phyloP scores from a whole-genome alignment of 2,113 vertebrate species.

The Nesoenas mayeri region DNA sequence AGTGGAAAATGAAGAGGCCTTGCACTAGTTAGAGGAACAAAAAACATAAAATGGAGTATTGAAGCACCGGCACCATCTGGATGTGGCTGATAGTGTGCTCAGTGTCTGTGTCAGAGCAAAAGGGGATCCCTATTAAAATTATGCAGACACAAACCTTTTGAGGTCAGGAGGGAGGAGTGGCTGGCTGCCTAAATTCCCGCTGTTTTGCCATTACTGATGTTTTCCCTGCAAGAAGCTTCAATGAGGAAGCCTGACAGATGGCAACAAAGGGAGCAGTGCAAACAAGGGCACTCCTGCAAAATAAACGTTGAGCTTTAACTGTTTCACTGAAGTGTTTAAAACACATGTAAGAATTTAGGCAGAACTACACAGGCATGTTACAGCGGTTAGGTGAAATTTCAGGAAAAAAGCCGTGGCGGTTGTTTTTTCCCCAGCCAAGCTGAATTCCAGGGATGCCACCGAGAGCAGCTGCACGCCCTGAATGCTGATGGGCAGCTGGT shows the following conservation, averaged over 20 bases:
- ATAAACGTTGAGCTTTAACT: not conserved
- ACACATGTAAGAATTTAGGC: not conserved
- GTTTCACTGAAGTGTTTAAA: constrained; percentile 21
- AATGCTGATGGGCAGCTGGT: constrained; percentile 50
- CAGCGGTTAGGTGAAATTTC: not conserved
- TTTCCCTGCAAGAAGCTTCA: constrained; percentile 31
- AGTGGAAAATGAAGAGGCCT: not conserved
- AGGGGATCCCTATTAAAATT: constrained; percentile 1
- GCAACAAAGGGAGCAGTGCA: constrained; percentile 43
- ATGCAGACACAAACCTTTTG: not conserved
- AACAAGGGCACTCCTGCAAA: constrained; percentile 27
- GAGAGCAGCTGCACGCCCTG: not conserved
- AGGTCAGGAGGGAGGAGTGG: not conserved
- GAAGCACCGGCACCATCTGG: not conserved
- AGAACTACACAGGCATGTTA: not conserved
- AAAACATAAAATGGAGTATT: not conserved
- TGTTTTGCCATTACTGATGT: constrained; percentile 36
- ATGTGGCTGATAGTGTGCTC: not conserved
- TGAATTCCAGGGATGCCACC: constrained; percentile 41
- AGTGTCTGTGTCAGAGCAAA: constrained; percentile 7
- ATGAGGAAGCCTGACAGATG: constrained; percentile 50
- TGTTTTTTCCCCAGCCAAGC: constrained; percentile 51
- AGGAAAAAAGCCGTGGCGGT: not conserved
- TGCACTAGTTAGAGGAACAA: not conserved
- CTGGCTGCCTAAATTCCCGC: constrained; percentile 32